Conservation (phyloP, 1,140 invertebrate genomes). For the Dryas iulia region DNA sequence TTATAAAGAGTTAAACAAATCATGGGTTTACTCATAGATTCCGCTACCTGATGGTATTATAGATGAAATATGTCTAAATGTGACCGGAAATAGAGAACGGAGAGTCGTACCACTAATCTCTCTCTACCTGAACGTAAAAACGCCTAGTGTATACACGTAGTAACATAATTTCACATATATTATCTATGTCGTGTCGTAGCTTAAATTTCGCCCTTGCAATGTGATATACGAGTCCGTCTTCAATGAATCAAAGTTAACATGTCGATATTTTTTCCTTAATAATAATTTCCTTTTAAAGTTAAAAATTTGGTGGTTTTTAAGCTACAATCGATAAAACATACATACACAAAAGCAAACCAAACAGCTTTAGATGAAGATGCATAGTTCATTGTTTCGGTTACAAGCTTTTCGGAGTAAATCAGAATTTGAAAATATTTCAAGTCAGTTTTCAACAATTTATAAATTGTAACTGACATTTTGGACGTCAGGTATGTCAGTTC, state of each 20-base stretch:
- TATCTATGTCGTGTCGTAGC: not conserved
- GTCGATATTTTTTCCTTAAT: not conserved
- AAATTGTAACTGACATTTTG: not conserved
- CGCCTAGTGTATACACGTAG: not conserved
- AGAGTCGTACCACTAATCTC: not conserved
- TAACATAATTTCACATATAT: not conserved
- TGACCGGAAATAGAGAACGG: no score
- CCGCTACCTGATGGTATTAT: no score
- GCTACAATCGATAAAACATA: not conserved
- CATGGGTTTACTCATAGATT: no score
- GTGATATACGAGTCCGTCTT: not conserved
- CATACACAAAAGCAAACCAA: not conserved
- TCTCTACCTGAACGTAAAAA: no score
- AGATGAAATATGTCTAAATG: no score
- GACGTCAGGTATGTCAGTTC: not conserved
- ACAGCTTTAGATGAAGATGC: not conserved
- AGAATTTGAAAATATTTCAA: not conserved
- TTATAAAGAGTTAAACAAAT: no score
- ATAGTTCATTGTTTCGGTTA: not conserved
- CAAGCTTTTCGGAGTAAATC: not conserved
- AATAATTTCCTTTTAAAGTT: not conserved
- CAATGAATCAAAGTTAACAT: not conserved
- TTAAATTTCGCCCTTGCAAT: not conserved
- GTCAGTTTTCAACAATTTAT: conserved; percentile 5
- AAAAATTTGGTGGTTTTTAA: not conserved